phyloP scores from a whole-genome alignment of 1,140 invertebrate genomes.

The Calephelis virginiensis region DNA sequence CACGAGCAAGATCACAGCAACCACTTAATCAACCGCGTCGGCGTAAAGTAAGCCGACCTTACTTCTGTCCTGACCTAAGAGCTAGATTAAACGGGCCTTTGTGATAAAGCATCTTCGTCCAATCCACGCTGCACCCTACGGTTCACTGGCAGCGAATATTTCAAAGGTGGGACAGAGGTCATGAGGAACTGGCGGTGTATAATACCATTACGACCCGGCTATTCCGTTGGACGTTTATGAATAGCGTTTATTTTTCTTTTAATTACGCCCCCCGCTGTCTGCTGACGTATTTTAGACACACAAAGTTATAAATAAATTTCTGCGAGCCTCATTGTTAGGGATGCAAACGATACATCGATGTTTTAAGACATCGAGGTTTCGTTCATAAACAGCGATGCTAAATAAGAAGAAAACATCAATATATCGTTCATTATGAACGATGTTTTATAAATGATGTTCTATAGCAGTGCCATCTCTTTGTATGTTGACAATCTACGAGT shows the following conservation, averaged over 20 bases:
- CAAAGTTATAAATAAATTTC: slow-evolving; percentile 26
- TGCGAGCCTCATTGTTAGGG: neutral
- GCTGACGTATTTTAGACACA: slow-evolving; percentile 46
- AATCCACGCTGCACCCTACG: slow-evolving; percentile 37
- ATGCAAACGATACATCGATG: no score
- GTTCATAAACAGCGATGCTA: no score
- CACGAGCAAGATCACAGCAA: slow-evolving; percentile 57
- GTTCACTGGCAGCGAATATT: neutral
- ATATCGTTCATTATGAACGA: no score
- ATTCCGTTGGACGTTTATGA: slow-evolving; percentile 71
- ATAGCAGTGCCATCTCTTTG: no score
- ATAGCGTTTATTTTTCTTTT: slow-evolving; percentile 77
- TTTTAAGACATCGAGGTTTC: no score
- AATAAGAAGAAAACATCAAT: no score
- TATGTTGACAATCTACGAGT: no score
- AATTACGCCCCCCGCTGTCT: slow-evolving; percentile 63
- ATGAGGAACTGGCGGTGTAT: slow-evolving; percentile 44
- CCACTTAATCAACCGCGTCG: slow-evolving; percentile 67
- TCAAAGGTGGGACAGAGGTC: slow-evolving; percentile 34
- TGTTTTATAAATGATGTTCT: no score
- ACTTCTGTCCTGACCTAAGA: slow-evolving; percentile 58
- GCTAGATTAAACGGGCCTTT: slow-evolving; percentile 69
- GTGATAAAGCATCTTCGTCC: slow-evolving; percentile 61
- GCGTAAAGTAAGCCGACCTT: slow-evolving; percentile 58
- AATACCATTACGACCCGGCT: slow-evolving; percentile 59